Base-by-base conservation (phyloP, 2,888 invertebrate genomes). In the Pristionchus exspectatus region DNA sequence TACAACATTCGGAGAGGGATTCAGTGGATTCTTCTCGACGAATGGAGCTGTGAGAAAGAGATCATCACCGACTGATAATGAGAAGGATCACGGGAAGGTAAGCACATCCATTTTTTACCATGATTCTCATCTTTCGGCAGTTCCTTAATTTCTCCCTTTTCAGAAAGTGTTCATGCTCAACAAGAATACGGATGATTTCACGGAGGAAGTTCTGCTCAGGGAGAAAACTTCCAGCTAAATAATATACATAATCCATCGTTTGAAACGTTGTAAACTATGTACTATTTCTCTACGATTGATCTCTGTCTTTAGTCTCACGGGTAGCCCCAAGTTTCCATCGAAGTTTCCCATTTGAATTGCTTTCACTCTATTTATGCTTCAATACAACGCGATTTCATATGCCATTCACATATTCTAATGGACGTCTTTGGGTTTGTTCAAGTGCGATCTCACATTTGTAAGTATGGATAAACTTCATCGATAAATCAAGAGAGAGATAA, bases 1-100 rank as follows among this genome's bases (percentile, higher is more conserved):
- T n/a, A 90, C 84, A 21, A 90, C 90, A 38, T 90, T 90, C 77
- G 90, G 90, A 3, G 90, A 90, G 2, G 77, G 50, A 59, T 16
- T 90, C 85, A 72, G 85, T 44, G 90, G 90, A 87, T 74, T 90
- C 44, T 87, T 66, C 77, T 88, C 88, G 10, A 74, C 72, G 74
- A 69, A 38, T 30, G 84, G 84, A 85, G 54, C 38, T n/a, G 38
- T 14, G 50, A 87, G 69, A 27, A 87, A 87, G 87, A 63, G 54
- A 44, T 54, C 69, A 0, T 27, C 84, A 16, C 84, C 87, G n/a
- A 72, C 44, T 50, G n/a, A 81, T 14, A 44, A 66, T 16, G 54
- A 77, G 44, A 59, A 83, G 24, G 77, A 50, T 18, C 77, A 89
- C 54, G 88, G 88, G 24, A 88, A 87, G 87, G 87, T 87, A 3